phyloP scores from a whole-genome alignment of 2,888 invertebrate genomes.

The Hesperia comma region DNA sequence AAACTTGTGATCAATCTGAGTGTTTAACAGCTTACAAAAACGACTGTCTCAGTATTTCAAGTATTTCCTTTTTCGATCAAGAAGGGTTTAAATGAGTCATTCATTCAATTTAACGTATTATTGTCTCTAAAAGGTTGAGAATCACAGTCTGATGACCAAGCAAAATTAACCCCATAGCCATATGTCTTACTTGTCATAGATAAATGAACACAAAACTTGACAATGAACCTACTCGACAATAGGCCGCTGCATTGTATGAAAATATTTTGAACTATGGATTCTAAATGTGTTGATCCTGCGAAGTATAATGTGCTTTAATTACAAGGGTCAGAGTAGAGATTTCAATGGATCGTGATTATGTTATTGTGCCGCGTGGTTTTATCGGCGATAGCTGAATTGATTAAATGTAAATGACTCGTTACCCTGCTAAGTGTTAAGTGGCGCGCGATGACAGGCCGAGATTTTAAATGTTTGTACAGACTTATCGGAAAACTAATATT shows the following conservation, averaged over 20 bases:
- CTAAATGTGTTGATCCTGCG: background rate
- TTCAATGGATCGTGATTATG: background rate
- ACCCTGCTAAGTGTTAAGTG: background rate
- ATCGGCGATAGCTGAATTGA: slow-evolving; percentile 6
- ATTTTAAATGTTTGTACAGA: background rate
- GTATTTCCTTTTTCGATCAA: too few species aligned
- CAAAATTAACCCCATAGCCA: slow-evolving; percentile 34
- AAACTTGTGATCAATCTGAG: too few species aligned
- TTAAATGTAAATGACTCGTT: slow-evolving; percentile 9
- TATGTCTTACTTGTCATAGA: slow-evolving; percentile 38
- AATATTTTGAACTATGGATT: slow-evolving; percentile 23
- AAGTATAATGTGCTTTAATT: slow-evolving; percentile 11
- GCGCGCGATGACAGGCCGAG: background rate
- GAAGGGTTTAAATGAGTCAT: too few species aligned
- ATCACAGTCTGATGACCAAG: slow-evolving; percentile 29
- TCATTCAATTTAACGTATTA: too few species aligned
- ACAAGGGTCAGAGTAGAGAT: background rate
- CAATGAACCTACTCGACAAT: slow-evolving; percentile 21
- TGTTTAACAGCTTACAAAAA: too few species aligned
- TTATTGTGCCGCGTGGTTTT: background rate
- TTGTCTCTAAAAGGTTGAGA: background rate
- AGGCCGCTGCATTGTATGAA: slow-evolving; percentile 21
- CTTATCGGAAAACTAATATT: too few species aligned
- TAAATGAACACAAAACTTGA: slow-evolving; percentile 31
- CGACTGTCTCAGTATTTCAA: too few species aligned